Conservation (phyloP, 2,888 invertebrate genomes). For the Heliconius aoede region DNA sequence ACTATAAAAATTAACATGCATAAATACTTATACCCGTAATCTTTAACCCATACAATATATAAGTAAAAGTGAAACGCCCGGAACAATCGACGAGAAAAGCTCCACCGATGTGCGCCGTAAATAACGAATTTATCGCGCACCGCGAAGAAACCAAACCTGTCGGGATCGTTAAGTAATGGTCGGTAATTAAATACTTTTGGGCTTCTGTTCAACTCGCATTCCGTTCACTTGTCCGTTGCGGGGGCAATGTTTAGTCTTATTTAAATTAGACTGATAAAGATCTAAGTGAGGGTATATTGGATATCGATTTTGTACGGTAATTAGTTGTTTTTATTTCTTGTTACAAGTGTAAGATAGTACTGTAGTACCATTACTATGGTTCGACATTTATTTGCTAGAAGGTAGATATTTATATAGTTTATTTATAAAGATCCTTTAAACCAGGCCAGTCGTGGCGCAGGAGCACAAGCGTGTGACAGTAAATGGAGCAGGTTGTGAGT, state of each 20-base stretch:
- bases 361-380: too few relatives aligned
- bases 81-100: slow-evolving; percentile 47
- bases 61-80: slow-evolving; percentile 38
- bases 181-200: slow-evolving; percentile 55
- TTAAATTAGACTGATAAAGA: slow-evolving; percentile 37
- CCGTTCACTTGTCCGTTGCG: slow-evolving; percentile 45
- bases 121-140: slow-evolving; percentile 62
- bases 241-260: slow-evolving; percentile 38
- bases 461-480: too few relatives aligned
- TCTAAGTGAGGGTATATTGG: slow-evolving; percentile 6
- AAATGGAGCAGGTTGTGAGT: too few relatives aligned
- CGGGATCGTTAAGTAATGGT: slow-evolving; percentile 45
- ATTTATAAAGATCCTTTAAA: background rate
- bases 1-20: background rate
- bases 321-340: slow-evolving; percentile 5
- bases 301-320: background rate
- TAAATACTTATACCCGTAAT: background rate
- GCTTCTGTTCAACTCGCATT: slow-evolving; percentile 46
- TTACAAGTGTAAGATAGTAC: background rate
- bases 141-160: slow-evolving; percentile 42
- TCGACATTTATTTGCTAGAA: background rate
- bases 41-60: background rate
- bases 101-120: slow-evolving; percentile 55
- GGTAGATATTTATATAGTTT: background rate
- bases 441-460: too few relatives aligned